Evolutionary conservation across 2,888 invertebrate genomes (phyloP).

Genomic region (Rotaria socialis): DNA sequence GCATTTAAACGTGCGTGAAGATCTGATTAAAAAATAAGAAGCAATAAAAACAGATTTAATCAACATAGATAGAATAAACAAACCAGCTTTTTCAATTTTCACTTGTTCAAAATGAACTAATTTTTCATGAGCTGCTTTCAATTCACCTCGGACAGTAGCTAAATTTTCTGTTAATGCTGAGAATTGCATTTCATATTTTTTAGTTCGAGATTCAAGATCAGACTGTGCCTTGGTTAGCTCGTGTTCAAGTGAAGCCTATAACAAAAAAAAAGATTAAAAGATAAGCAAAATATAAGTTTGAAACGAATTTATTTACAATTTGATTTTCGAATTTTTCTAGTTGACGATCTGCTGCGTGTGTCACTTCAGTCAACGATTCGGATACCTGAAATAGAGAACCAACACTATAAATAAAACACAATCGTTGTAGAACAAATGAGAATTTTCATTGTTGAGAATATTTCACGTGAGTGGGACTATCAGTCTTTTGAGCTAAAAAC

Average conservation of each 20-base stretch:
- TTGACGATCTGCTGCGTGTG: slow-evolving; percentile 47
- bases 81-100: slow-evolving; percentile 48
- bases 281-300: no score
- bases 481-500: no score
- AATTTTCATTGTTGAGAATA: no score
- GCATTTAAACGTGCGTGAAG: slow-evolving; percentile 49
- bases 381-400: slow-evolving; percentile 38
- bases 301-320: slow-evolving; percentile 48
- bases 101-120: slow-evolving; percentile 52
- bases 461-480: no score
- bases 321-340: slow-evolving; percentile 50
- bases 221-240: background rate
- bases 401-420: no score
- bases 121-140: slow-evolving; percentile 53
- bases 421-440: no score
- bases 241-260: slow-evolving; percentile 47
- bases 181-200: slow-evolving; percentile 53
- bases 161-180: slow-evolving; percentile 58
- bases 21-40: background rate
- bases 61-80: background rate
- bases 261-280: slow-evolving; percentile 39
- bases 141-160: slow-evolving; percentile 54
- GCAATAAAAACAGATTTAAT: slow-evolving; percentile 40
- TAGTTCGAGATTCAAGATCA: background rate
- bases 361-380: slow-evolving; percentile 47